These are phyloP conservation scores for Rhingia campestris DNA, from an alignment of 2,888 invertebrate species.

Conservation along the genomic window DNA sequence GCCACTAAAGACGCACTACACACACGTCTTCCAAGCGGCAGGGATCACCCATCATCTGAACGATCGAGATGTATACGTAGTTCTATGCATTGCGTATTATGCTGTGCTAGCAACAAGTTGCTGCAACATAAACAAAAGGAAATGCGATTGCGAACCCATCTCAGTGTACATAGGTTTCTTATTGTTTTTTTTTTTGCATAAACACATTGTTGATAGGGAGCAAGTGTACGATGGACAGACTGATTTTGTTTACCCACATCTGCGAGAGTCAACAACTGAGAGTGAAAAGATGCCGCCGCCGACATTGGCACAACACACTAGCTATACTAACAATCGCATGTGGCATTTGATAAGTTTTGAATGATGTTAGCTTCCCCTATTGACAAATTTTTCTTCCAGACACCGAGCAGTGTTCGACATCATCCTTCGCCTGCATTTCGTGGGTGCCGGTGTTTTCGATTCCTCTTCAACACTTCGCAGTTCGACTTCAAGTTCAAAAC, in stretches of 20 bases:
- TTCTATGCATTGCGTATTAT: background rate
- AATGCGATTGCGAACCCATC: background rate
- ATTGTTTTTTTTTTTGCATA: constrained; percentile 39
- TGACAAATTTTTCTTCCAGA: constrained; percentile 32
- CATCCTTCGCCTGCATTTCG: background rate
- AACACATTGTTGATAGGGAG: background rate
- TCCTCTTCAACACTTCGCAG: background rate
- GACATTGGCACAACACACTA: constrained; percentile 43
- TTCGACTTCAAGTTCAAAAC: background rate
- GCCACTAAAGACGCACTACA: constrained; percentile 62
- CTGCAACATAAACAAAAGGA: constrained; percentile 59
- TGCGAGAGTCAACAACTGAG: constrained; percentile 31
- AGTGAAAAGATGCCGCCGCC: constrained; percentile 37
- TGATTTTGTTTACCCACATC: constrained; percentile 18
- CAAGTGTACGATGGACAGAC: constrained; percentile 14
- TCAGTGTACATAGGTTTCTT: constrained; percentile 44
- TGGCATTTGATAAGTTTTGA: constrained; percentile 71
- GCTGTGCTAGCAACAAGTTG: constrained; percentile 60
- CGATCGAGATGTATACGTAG: background rate
- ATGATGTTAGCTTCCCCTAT: constrained; percentile 23
- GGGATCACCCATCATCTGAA: constrained; percentile 40
- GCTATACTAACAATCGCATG: constrained; percentile 33
- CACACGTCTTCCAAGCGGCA: constrained; percentile 59
- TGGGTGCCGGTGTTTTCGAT: background rate
- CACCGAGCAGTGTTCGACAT: background rate